phyloP scores from a whole-genome alignment of 2,888 invertebrate genomes.

The Empis livida region DNA sequence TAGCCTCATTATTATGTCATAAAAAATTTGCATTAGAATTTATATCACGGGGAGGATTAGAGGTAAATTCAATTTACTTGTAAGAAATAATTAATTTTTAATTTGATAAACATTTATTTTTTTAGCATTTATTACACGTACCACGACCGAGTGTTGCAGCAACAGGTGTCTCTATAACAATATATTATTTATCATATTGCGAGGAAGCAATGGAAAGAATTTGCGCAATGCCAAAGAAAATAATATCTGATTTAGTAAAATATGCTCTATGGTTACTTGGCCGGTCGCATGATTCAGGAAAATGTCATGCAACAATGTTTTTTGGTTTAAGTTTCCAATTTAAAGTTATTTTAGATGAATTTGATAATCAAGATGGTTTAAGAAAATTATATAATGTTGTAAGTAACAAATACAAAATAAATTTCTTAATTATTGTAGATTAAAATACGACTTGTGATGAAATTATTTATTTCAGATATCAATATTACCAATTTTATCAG shows the following conservation, averaged over 20 bases:
- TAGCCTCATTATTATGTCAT: conserved; percentile 89
- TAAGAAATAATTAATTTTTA: background rate
- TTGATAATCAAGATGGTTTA: conserved; percentile 84
- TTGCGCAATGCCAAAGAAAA: conserved; percentile 67
- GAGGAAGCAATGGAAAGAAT: conserved; percentile 97
- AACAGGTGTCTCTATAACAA: conserved; percentile 89
- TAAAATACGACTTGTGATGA: too few relatives aligned
- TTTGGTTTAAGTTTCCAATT: conserved; percentile 92
- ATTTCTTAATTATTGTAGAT: background rate
- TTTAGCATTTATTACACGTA: conserved; percentile 69
- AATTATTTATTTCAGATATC: conserved; percentile 47
- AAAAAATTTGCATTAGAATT: conserved; percentile 98
- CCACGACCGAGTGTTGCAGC: conserved; percentile 90
- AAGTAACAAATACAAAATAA: conserved; percentile 11
- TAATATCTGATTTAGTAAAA: conserved; percentile 65
- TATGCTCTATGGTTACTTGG: conserved; percentile 93
- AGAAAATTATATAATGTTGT: conserved; percentile 83
- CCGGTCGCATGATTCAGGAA: conserved; percentile 93
- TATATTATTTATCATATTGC: conserved; percentile 93
- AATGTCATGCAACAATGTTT: conserved; percentile 97
- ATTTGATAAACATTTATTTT: conserved; percentile 6
- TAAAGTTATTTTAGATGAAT: conserved; percentile 82
- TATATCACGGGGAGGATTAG: conserved; percentile 74
- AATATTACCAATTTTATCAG: conserved; percentile 67
- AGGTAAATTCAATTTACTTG: conserved; percentile 36